A percentile compares a stretch with the other conserved stretches of the same genome.
Evolutionary conservation across 2,797 vertebrate species (phyloP).

Genomic region (Poecilia gillii): DNA sequence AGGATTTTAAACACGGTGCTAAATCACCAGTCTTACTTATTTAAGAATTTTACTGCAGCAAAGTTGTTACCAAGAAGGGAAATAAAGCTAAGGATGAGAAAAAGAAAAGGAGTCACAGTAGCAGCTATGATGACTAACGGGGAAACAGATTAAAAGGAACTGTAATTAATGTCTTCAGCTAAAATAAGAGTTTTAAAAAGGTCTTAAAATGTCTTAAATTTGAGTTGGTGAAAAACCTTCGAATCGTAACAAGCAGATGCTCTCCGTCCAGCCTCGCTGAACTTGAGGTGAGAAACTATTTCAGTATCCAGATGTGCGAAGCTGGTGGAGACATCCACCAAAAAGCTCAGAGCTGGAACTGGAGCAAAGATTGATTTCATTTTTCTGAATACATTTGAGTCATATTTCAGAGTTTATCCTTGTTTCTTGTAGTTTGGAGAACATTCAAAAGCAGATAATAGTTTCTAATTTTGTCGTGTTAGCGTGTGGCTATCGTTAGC

Average conservation of each 20-base stretch:
- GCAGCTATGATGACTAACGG: background rate
- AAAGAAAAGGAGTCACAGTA: background rate
- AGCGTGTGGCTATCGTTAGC: conserved; percentile 34
- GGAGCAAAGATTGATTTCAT: background rate
- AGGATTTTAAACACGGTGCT: background rate
- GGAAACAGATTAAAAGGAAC: background rate
- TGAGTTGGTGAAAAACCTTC: background rate
- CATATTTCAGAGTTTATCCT: background rate
- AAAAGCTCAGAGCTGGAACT: background rate
- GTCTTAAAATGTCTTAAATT: background rate
- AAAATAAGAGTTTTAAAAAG: background rate
- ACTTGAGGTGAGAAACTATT: background rate
- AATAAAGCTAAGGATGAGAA: background rate
- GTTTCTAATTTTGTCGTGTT: conserved; percentile 52
- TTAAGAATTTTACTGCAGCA: background rate
- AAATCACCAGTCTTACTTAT: too few relatives aligned
- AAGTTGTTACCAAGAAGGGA: background rate
- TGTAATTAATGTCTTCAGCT: background rate
- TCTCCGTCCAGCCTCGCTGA: background rate
- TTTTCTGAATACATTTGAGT: background rate
- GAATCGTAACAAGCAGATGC: background rate
- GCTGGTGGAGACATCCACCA: background rate
- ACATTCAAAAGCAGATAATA: conserved; percentile 27
- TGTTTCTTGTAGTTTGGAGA: background rate
- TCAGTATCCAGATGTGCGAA: background rate